Evolutionary conservation across 2,113 vertebrate species (phyloP), one percentile per base, ranked within the genome.

Genomic region (Gambusia holbrooki): DNA sequence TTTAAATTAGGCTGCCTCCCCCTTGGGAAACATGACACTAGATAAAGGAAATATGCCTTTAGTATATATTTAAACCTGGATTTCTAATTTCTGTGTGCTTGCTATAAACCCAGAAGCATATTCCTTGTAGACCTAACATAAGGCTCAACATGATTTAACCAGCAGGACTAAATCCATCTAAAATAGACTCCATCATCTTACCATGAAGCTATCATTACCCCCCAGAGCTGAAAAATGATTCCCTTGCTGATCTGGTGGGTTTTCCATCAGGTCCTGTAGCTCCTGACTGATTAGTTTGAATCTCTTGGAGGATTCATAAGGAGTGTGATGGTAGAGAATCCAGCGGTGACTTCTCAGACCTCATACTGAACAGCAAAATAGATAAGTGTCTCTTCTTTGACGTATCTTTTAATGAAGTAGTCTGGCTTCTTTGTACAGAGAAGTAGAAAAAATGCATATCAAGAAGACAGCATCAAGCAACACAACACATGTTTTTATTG

Each of bases 251-350:
- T 69, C 40, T 66, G 71, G 22, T 51, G 68, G 69, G 60, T 63
- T 75, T 81, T 68, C 37, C 40, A 51, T 70, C 14, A 45, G 0
- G 69, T 69, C 79, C 79, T 71, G 81, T 33, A 63, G 75, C 84
- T 87, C 62, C 54, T 1, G 30, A 64, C 64, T 82, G 79, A 81
- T 84, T 84, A 81, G 37, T 74, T 82, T 63, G 66, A 74, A 45
- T 64, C 72, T 78, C 69, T 66, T 37, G 62, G 70, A 42, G 0
- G 3, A 70, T 65, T 82, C 76, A 63, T 0, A 35, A 67, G 32
- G 65, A 22, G 28, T 32, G 14, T 22, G 63, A 30, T 65, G 67
- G 70, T 30, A 48, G 69, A 3, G 30, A 80, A 74, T 66, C 74
- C 74, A 29, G 40, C 37, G 0, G 63, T 29, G 76, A 22, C 60